Evolutionary conservation across 1,140 invertebrate species (phyloP), one percentile per base, ranked within the genome.

Genomic region (Macrostomum lignano): DNA sequence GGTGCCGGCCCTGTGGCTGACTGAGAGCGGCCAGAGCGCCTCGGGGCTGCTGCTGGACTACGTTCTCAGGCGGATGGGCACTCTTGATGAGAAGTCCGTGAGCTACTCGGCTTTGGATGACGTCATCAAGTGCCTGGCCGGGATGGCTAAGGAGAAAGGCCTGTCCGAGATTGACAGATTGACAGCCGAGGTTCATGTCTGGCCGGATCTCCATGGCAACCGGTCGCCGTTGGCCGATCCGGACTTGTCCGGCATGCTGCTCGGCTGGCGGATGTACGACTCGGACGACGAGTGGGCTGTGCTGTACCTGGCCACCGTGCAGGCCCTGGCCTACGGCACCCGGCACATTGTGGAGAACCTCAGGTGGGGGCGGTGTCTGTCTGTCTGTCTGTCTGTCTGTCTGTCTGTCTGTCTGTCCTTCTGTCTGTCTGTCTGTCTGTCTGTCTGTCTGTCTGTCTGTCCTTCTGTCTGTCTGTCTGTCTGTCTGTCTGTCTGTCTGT

Each of bases 181-280:
- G 7, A 76, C 75, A 0, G 65, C 65, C 44, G 65, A 82, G 44
- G 42, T 84, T 2, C 81, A 91, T 47, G 63, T 91, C 1, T 84
- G 73, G 70, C 81, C 81, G 6, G 81, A 88, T 60, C 84, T 74
- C 50, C 81, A 91, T 61, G 84, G 84, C 9, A 91, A 91, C 61
- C 64, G 84, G 29, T 84, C 78, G 4, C 79, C 81, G 2, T 47
- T 91, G 31, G 76, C 74, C 3, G 76, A 91, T 65, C 66, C 78
- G 7, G 65, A 60, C 20, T 56, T 88, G 33, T 71, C 64, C 48
- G 81, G 82, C 56, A 47, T 49, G 46, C 47, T 54, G 37, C n/a
- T n/a, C n/a, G n/a, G n/a, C n/a, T n/a, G n/a, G n/a, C n/a, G n/a
- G n/a, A n/a, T n/a, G n/a, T n/a, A n/a, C n/a, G n/a, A n/a, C n/a